A percentile compares a stretch with the other conserved stretches of the same genome.
phyloP scores from a whole-genome alignment of 2,888 invertebrate genomes.

The Agrotis segetum region DNA sequence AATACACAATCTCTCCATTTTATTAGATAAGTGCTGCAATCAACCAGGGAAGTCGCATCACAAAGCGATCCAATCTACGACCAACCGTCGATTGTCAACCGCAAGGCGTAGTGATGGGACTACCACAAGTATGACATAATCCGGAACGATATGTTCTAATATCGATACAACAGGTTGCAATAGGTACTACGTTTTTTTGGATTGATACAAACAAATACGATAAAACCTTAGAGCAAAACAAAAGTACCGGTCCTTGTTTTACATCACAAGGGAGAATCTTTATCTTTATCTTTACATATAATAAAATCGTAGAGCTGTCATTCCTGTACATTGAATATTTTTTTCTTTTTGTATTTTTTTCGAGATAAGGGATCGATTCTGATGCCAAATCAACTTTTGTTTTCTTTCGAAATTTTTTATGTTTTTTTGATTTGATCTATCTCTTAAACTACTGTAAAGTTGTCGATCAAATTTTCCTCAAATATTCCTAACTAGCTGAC shows the following conservation, averaged over 20 bases:
- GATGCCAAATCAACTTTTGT: too few species aligned
- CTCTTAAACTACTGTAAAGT: too few species aligned
- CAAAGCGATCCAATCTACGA: slow-evolving; percentile 29
- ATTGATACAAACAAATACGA: not conserved
- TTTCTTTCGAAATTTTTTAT: too few species aligned
- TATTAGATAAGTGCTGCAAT: slow-evolving; percentile 19
- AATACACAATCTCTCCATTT: slow-evolving; percentile 4
- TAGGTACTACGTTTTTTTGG: not conserved
- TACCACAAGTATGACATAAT: not conserved
- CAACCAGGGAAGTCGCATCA: not conserved
- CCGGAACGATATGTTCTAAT: not conserved
- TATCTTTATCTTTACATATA: too few species aligned
- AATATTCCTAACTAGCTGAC: too few species aligned
- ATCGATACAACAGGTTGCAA: not conserved
- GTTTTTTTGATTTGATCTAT: too few species aligned
- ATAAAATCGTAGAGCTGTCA: too few species aligned
- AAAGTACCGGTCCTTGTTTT: not conserved
- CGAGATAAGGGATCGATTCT: too few species aligned
- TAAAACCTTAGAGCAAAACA: not conserved
- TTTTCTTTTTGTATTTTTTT: too few species aligned
- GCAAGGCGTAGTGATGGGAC: slow-evolving; percentile 1
- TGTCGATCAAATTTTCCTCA: too few species aligned
- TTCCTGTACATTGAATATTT: too few species aligned
- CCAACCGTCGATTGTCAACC: slow-evolving; percentile 22
- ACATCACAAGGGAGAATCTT: too few species aligned